Evolutionary conservation across 2,888 invertebrate species (phyloP), one percentile per base, ranked within the genome.

Genomic region (Malthinus flaveolus): DNA sequence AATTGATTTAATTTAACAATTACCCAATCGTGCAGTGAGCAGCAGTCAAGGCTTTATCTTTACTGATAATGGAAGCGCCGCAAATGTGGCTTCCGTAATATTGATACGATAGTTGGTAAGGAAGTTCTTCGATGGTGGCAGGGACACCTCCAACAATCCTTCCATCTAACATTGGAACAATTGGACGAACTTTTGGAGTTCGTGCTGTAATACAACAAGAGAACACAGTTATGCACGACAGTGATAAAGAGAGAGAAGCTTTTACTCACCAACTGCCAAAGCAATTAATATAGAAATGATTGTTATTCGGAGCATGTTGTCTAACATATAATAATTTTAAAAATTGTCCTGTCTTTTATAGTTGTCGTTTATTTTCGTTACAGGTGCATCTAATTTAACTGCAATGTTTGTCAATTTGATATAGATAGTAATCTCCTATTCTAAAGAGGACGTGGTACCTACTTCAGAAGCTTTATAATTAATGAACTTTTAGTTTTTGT

Each of bases 131-230:
- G 32, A 73, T 72, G 13, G 61, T 47, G 1, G 67, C 65, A 7
- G 59, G 33, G 1, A 45, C 35, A 5, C 73, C 73, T 15, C 73
- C 73, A 2, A 73, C 70, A 37, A 73, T 73, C 34, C 67, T 61
- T 15, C 66, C 68, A 56, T 62, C 63, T 11, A 62, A 37, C 11
- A 49, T 42, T n/a, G 55, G 49, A 1, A 49, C 42, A 13, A 32
- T 8, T 32, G 54, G 37, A 23, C 32, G 45, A 31, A 52, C 23
- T n/a, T 31, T 8, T n/a, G 51, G 44, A 10, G 42, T 34, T 13
- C 34, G n/a, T 13, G 45, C 15, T 31, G 6, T 10, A 45, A 45
- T 15, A 13, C 10, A 15, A 7, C 12, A n/a, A 45, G 1, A 6
- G 12, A 42, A 42, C 4, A 5, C 9, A 15, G n/a, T n/a, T n/a